Evolutionary conservation across 2,797 vertebrate species (phyloP), one percentile per base, ranked within the genome.

Genomic region (Anguilla pacifica): DNA sequence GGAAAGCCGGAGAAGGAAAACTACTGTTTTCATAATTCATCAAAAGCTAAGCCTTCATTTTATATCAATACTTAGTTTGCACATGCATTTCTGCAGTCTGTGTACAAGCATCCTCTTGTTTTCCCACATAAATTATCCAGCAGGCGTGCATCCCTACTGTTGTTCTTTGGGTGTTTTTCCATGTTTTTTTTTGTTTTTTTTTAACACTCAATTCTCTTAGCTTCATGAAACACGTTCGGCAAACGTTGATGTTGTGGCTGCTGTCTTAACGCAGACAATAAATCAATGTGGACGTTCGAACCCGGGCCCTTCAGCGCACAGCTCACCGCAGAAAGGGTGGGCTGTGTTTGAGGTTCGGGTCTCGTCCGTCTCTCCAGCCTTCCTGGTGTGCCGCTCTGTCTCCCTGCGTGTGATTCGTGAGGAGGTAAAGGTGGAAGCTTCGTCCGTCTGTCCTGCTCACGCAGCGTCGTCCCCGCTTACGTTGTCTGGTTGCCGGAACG

Each of bases 21-120:
- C 81, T 15, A 85, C 39, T 70, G 55, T 84, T 90, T 90, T 88
- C 88, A 89, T 90, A 85, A 89, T 91, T 91, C 85, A 90, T 88
- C 87, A 84, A 90, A 88, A 85, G 85, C 81, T 64, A 83, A 87
- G 86, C 61, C 88, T 87, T 88, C 51, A 86, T 91, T 88, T 86
- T 67, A 70, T 53, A 86, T 87, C 85, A 84, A 88, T 90, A 82
- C 83, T 59, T 59, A 85, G 81, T 89, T 86, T 88, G 88, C 85
- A 89, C 83, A 86, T 87, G 86, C 57, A 64, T 64, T 57, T 84
- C n/a, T 85, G 59, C 35, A 55, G 1, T 85, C 57, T 46, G 43
- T 67, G 55, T 53, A 61, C 46, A 53, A 87, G 28, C 59, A 9
- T 72, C 13, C 3, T 28, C 51, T 87, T 87, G 79, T 83, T 87